Base-by-base conservation (phyloP, 2,113 vertebrate genomes). In the Pterophyllum scalare region DNA sequence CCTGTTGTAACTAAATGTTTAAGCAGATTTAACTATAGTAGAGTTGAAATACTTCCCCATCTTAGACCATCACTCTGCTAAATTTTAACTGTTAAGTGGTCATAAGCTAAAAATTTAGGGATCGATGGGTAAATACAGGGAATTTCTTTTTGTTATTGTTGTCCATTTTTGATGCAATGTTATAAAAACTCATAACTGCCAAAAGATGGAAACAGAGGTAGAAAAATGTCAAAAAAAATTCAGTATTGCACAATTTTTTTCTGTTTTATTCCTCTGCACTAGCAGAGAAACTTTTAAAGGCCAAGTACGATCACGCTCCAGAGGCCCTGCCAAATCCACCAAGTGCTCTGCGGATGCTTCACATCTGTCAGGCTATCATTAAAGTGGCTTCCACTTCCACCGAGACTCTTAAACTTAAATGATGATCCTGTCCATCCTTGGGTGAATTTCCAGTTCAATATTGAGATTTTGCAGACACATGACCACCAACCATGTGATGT, bases 361-460 rank as follows among this genome's bases (percentile, higher is more conserved):
- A 35, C 86, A 88, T 89, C 88, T 93, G 88, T 88, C 85, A 84
- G 80, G 60, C 77, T 90, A 84, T 88, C 70, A 80, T 77, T 35
- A 70, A 74, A 82, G 52, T 80, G 4, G 26, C 26, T 31, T 52
- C 26, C 59, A 12, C 84, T 80, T 80, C 74, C 78, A 76, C 54
- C 20, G 79, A 60, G 75, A 80, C 60, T 80, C 14, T 77, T 58
- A 77, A 79, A 82, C 77, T 87, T 9, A 38, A 38, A 38, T 38
- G 2, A 38, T 38, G 35, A 72, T 84, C 67, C 77, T 56, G 79
- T 77, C 59, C 40, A 46, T 33, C 75, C 31, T 24, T 33, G 49
- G 24, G 26, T 38, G 56, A 54, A 79, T 88, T 86, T 90, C 58
- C 84, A 86, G 35, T 75, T 80, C 65, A 40, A 64, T 62, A 19